Conservation (phyloP, 1,140 invertebrate species). For the Cryptotermes secundus region DNA sequence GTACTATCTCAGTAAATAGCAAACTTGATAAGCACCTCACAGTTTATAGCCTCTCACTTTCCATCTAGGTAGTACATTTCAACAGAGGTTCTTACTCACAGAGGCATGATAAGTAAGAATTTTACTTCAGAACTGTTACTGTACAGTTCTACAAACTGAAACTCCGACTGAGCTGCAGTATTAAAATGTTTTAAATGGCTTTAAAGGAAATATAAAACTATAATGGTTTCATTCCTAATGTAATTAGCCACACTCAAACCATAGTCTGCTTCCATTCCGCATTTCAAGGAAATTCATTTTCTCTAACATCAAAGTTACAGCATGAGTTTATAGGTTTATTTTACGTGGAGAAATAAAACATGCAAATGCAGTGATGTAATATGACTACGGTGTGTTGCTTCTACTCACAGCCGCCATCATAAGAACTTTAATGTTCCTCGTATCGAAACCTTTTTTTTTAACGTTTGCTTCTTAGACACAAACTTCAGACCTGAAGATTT, state of each 20-base stretch:
- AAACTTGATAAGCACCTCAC: too few species aligned
- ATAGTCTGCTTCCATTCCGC: neutral
- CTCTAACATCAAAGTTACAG: neutral
- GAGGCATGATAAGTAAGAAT: too few species aligned
- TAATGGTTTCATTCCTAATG: neutral
- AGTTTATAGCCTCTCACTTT: too few species aligned
- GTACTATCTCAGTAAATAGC: too few species aligned
- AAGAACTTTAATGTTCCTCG: neutral
- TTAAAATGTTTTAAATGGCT: neutral
- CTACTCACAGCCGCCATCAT: neutral
- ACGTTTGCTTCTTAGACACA: too few species aligned
- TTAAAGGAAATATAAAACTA: neutral
- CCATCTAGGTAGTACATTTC: too few species aligned
- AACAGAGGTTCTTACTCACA: too few species aligned
- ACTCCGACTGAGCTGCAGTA: neutral
- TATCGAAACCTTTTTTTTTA: too few species aligned
- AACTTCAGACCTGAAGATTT: too few species aligned
- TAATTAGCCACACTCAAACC: neutral
- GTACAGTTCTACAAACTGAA: too few species aligned
- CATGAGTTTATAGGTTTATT: neutral
- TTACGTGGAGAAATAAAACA: neutral
- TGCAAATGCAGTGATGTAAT: neutral
- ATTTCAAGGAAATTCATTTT: neutral
- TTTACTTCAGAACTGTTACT: too few species aligned
- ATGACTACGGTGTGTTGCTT: neutral